Evolutionary conservation across 2,888 invertebrate genomes (phyloP), one percentile per base, ranked within the genome.

Genomic region (Autographa gamma): DNA sequence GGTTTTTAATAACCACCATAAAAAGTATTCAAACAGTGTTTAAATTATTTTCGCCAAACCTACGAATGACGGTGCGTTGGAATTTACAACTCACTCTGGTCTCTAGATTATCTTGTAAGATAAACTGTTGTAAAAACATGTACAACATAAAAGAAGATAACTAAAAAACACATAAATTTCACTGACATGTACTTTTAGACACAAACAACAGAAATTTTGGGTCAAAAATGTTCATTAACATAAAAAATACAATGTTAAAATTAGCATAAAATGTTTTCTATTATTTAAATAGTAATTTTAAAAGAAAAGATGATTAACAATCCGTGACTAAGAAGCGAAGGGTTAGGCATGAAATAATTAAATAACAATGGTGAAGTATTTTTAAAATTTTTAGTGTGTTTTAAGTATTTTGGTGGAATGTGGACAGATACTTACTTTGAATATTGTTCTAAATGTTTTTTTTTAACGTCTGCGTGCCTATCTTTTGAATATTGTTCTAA

Each of bases 301-400:
- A 25, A 25, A 56, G 54, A 56, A 56, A 48, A 56, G 18, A 18
- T 19, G 11, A 56, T 56, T 56, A 56, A 25, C 54, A 56, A 56
- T 0, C 54, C 25, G 54, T 56, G 54, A 13, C 19, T 54, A 19
- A 56, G 25, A 56, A 8, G 54, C 4, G 13, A 56, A 56, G 54
- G 54, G 54, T 56, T 25, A 13, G 13, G 25, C 4, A 18, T 52
- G 3, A 18, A 25, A 56, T 13, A 48, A 13, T 48, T 6, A 16
- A 48, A 48, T n/a, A 7, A 48, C 48, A 48, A 48, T 48, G 6
- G 48, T n/a, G n/a, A 16, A 48, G 48, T 6, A n/a, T 48, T 48
- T 48, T 48, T 8, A 38, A 38, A 6, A 48, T 48, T n/a, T 43
- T 16, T 34, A 8, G 34, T 11, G 11, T 11, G 11, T 38, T 38